Evolutionary conservation across 1,140 invertebrate species (phyloP).

Genomic region (Drosophila leontia): DNA sequence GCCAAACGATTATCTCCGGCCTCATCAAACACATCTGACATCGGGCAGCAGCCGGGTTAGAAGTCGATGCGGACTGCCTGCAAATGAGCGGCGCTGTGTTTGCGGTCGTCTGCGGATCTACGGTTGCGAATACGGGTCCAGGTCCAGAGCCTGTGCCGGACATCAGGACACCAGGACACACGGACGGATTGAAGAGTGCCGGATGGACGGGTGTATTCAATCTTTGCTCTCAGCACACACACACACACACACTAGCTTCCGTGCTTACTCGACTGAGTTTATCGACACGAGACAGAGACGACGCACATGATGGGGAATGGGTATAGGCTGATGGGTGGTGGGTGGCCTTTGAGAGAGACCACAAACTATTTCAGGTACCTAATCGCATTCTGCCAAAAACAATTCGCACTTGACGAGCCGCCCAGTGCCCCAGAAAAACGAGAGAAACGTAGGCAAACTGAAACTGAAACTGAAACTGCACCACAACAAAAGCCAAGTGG

Average conservation of each 20-base stretch:
- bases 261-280: slow-evolving; percentile 52
- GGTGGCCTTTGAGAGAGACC: slow-evolving; percentile 5
- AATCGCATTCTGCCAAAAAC: slow-evolving; percentile 55
- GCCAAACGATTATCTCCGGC: slow-evolving; percentile 57
- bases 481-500: slow-evolving; percentile 46
- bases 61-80: slow-evolving; percentile 46
- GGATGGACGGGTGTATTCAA: slow-evolving; percentile 31
- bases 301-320: not conserved
- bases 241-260: slow-evolving; percentile 23
- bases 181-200: slow-evolving; percentile 40
- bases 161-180: not conserved
- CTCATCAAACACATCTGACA: slow-evolving; percentile 46
- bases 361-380: slow-evolving; percentile 56
- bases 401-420: slow-evolving; percentile 41
- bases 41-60: slow-evolving; percentile 1
- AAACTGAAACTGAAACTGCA: slow-evolving; percentile 38
- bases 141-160: slow-evolving; percentile 6
- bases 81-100: slow-evolving; percentile 52
- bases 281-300: slow-evolving; percentile 20
- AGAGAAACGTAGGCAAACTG: not conserved
- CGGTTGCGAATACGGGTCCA: slow-evolving; percentile 9
- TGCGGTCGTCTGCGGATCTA: slow-evolving; percentile 35
- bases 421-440: slow-evolving; percentile 11
- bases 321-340: not conserved
- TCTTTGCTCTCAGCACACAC: slow-evolving; percentile 33